These are phyloP conservation scores for Sipha flava DNA, from an alignment of 1,140 invertebrate genomes.

Conservation along the genomic window DNA sequence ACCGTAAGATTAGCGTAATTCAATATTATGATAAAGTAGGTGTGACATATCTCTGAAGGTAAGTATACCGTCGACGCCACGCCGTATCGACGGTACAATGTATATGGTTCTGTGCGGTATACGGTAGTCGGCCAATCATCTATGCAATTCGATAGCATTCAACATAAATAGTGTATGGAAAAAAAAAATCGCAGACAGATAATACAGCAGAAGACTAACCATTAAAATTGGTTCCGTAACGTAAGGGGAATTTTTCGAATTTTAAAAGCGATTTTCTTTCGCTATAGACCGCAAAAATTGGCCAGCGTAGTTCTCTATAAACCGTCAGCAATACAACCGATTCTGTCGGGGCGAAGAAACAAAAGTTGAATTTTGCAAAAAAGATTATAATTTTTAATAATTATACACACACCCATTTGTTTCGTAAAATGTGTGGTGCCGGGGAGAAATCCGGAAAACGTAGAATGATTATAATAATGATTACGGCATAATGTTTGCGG, in stretches of 20 bases:
- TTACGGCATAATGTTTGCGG: too few relatives aligned
- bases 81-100: not conserved
- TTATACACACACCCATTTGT: too few relatives aligned
- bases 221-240: not conserved
- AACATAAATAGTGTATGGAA: not conserved
- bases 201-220: not conserved
- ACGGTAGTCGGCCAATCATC: not conserved
- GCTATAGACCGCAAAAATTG: too few relatives aligned
- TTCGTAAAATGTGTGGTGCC: too few relatives aligned
- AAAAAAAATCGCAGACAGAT: not conserved
- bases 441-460: too few relatives aligned
- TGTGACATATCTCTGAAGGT: not conserved
- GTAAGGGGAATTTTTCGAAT: not conserved
- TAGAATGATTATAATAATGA: too few relatives aligned
- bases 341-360: too few relatives aligned
- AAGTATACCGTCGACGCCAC: not conserved
- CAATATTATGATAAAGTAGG: constrained; percentile 15
- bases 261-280: not conserved
- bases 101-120: not conserved
- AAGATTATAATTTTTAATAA: too few relatives aligned
- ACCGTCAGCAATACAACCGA: too few relatives aligned
- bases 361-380: too few relatives aligned
- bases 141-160: not conserved
- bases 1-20: not conserved
- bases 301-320: too few relatives aligned